Conservation (phyloP, 2,888 invertebrate genomes). For the Ephialtes manifestator region DNA sequence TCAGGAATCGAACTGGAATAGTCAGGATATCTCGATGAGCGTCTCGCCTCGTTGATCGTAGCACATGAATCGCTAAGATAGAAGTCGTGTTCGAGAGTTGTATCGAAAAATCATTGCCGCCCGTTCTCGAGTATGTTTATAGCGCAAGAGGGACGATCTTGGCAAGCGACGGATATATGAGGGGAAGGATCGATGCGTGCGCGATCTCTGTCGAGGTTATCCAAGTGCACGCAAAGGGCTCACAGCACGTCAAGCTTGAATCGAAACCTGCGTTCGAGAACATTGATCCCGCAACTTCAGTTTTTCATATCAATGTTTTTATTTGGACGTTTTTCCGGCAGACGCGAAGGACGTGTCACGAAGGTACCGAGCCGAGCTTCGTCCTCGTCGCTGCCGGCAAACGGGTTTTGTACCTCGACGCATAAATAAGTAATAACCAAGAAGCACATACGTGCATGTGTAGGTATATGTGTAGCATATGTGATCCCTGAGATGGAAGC, state of each 20-base stretch:
- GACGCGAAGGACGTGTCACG: conserved; percentile 70
- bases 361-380: conserved; percentile 70
- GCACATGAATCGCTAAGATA: conserved; percentile 61
- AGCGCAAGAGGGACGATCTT: background rate
- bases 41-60: conserved; percentile 66
- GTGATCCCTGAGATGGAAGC: conserved; percentile 72
- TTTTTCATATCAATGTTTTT: conserved; percentile 56
- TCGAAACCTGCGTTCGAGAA: conserved; percentile 45
- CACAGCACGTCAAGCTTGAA: background rate
- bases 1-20: conserved; percentile 59
- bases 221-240: conserved; percentile 53
- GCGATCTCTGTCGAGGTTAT: conserved; percentile 54
- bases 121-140: conserved; percentile 47
- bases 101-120: conserved; percentile 61
- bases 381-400: conserved; percentile 75
- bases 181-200: conserved; percentile 42
- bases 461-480: background rate
- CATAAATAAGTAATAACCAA: conserved; percentile 84
- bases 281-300: conserved; percentile 65
- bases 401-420: conserved; percentile 80
- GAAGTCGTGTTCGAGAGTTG: conserved; percentile 63
- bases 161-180: conserved; percentile 15
- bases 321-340: conserved; percentile 31
- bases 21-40: conserved; percentile 48
- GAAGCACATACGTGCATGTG: conserved; percentile 28